Conservation (phyloP, 2,113 vertebrate species). For the Macquaria australasica region DNA sequence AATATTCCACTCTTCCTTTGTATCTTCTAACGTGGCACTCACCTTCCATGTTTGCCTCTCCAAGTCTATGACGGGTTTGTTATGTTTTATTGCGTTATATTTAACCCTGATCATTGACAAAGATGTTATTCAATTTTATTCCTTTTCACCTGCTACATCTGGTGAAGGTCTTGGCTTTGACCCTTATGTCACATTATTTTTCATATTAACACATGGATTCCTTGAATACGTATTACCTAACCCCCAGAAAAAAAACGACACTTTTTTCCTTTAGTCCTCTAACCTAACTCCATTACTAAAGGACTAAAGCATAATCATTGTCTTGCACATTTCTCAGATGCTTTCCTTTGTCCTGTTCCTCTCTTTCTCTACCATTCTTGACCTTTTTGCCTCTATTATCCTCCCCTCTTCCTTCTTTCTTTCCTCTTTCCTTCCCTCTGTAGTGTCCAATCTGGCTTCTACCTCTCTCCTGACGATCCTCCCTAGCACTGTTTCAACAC, state of each 20-base stretch:
- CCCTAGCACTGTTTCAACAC: conserved; percentile 31
- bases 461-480: conserved; percentile 32
- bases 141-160: not conserved
- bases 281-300: conserved; percentile 9
- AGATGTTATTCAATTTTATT: not conserved
- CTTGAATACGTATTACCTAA: not conserved
- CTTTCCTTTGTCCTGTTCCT: not conserved
- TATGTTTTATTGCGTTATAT: conserved; percentile 6
- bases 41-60: conserved; percentile 3
- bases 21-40: not conserved
- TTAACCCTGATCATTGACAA: conserved; percentile 2
- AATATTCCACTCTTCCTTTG: conserved; percentile 33
- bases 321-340: conserved; percentile 10
- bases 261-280: not conserved
- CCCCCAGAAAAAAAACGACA: not conserved
- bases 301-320: not conserved
- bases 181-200: not conserved
- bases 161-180: conserved; percentile 2
- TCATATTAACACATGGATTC: not conserved
- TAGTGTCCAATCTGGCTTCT: conserved; percentile 9
- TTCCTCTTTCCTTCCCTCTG: conserved; percentile 24
- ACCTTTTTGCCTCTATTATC: conserved; percentile 33
- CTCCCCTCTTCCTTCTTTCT: conserved; percentile 6
- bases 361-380: conserved; percentile 10
- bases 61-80: not conserved